Evolutionary conservation across 2,113 vertebrate species (phyloP), one percentile per base, ranked within the genome.

Genomic region (Hippocampus abdominalis): DNA sequence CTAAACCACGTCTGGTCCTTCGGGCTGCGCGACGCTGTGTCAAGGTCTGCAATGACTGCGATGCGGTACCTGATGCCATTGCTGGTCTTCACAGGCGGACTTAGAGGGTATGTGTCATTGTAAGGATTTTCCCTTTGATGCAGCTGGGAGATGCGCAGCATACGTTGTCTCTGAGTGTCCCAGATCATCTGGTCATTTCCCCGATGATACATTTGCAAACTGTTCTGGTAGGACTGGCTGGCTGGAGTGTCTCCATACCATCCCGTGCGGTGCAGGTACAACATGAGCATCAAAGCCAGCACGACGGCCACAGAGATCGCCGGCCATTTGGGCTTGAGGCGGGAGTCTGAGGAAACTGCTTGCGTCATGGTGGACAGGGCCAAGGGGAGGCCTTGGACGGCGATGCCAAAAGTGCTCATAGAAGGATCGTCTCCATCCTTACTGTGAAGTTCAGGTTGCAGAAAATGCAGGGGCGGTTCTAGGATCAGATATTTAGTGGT

Each of bases 1-100:
- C 96, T 98, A 89, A 96, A 92, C 96, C 96, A 98, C 3, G 95
- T 98, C 79, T 94, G 94, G 70, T 87, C 88, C 81, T 91, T 89
- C 0, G 86, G 60, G 80, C 91, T 91, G 3, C 80, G 91, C 0
- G 96, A 98, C 0, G 80, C 91, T 0, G 91, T 94, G 91, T 98
- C 96, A 82, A 98, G 89, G 90, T 98, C 96, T 0, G 96, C 94
- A 0, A 98, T 95, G 70, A 95, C 63, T 0, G 87, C 96, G 0
- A 98, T 94, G 3, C 94, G 92, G 86, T 96, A 98, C 29, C 94
- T 94, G 36, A 92, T 49, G 0, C 95, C 95, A 0, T 90, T 89
- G 0, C 81, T 65, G 0, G 92, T 94, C 29, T 80, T 92, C 88
- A 94, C 92, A 0, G 95, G 92, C 0, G 85, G 90, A 9, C 94